Evolutionary conservation across 2,888 invertebrate species (phyloP).

Genomic region (Oscheius onirici): DNA sequence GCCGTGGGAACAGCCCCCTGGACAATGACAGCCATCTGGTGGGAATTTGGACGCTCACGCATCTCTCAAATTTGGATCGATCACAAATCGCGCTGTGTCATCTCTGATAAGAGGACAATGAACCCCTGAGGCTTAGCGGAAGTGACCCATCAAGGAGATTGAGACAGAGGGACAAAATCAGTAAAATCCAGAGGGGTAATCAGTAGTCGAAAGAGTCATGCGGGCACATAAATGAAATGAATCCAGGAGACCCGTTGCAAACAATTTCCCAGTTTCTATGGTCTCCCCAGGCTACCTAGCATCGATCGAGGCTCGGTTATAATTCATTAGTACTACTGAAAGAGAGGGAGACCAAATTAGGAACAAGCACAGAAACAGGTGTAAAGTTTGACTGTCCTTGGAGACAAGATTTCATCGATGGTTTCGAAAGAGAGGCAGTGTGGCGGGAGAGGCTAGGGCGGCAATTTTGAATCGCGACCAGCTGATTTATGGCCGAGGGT

Average conservation of each 20-base stretch:
- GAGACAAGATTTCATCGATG: neutral
- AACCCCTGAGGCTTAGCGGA: neutral
- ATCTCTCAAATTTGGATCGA: neutral
- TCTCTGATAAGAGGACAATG: constrained; percentile 13
- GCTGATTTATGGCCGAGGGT: constrained; percentile 16
- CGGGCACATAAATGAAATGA: constrained; percentile 7
- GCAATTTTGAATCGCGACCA: constrained; percentile 27
- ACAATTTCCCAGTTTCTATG: too few relatives aligned
- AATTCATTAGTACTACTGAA: neutral
- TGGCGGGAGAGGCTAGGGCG: constrained; percentile 11
- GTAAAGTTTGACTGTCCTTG: neutral
- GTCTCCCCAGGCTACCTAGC: neutral
- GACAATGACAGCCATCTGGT: constrained; percentile 23
- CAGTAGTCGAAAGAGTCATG: constrained; percentile 2
- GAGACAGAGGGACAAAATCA: constrained; percentile 24
- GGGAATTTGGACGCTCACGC: neutral
- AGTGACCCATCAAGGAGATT: constrained; percentile 11
- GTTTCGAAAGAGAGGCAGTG: neutral
- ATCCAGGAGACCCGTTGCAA: too few relatives aligned
- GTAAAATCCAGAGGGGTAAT: constrained; percentile 33
- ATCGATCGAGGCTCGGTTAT: neutral
- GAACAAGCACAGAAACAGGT: neutral
- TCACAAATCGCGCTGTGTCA: constrained; percentile 25
- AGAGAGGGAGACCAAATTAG: neutral
- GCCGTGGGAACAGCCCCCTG: constrained; percentile 4